phyloP scores from a whole-genome alignment of 2,888 invertebrate genomes.

The Thyatira batis region DNA sequence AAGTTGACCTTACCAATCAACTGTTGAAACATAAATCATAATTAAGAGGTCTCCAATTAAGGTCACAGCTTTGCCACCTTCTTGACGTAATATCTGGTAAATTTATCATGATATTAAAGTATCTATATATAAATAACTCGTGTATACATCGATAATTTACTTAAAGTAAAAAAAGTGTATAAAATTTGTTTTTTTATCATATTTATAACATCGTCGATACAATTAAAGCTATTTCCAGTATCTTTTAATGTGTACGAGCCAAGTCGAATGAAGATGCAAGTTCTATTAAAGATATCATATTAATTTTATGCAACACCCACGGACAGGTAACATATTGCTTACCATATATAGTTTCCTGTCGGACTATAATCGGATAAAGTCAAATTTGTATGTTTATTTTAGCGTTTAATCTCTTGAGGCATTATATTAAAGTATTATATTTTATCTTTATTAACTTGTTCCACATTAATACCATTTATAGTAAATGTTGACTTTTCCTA shows the following conservation, averaged over 20 bases:
- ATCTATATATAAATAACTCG: not conserved
- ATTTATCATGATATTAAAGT: not conserved
- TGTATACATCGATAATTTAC: not conserved
- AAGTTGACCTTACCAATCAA: not conserved
- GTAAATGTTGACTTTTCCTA: not conserved
- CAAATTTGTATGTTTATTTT: slow-evolving; percentile 5
- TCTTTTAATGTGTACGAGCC: not conserved
- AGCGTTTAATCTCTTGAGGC: not conserved
- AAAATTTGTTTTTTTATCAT: too few relatives aligned
- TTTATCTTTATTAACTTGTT: not conserved
- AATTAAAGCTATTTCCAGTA: too few relatives aligned
- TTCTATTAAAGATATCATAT: not conserved
- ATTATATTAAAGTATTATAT: not conserved
- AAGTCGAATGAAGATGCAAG: not conserved
- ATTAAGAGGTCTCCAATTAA: not conserved
- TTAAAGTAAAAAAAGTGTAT: too few relatives aligned
- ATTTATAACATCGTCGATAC: too few relatives aligned
- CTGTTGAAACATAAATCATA: not conserved
- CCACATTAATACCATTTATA: not conserved
- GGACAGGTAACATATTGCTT: slow-evolving; percentile 1
- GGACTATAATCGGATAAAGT: slow-evolving; percentile 1
- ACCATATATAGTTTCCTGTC: not conserved
- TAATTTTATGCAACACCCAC: slow-evolving; percentile 1
- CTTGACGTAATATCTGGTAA: not conserved
- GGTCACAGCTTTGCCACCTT: not conserved